Evolutionary conservation across 92 coral and sea anemone species (phyloP), one percentile per base, ranked within the genome.

Genomic region (Epizoanthus fatuus): DNA sequence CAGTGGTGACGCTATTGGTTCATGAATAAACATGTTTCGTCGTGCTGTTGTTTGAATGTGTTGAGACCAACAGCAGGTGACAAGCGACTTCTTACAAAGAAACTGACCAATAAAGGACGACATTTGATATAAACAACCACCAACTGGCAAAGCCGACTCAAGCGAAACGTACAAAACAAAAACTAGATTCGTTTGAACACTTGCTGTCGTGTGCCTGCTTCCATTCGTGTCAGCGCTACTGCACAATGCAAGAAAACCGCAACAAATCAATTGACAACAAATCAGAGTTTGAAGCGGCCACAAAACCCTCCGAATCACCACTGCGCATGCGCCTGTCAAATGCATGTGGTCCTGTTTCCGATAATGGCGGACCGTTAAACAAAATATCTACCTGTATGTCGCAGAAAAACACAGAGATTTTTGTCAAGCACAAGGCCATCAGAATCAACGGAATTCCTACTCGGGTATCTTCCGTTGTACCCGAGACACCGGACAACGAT

Each of bases 371-470:
- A 44, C 44, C 20, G 82, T 5, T 58, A 77, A 77, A 60, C 68
- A 7, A 39, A 17, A 17, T 20, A 9, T 42, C 17, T 60, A 25
- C 69, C 82, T 60, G 82, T 20, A 77, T 77, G 82, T 40, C 82
- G 55, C 42, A 77, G 14, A 60, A 60, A 20, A 59, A 20, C 51
- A 77, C 57, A 55, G 58, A 77, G 15, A 77, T 77, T 14, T 42
- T 40, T 35, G 82, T 77, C 20, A 77, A 77, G 29, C 85, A 83
- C 72, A 80, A 82, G 29, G 84, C 66, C 38, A n/a, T 38, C 32
- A 70, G 32, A 53, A 7, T 86, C 64, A 79, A 86, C 55, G 90
- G 90, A 15, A 69, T 86, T 3, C 80, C 90, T 9, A 78, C 90
- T 7, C 85, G 81, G 13, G 84, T 86, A 14, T 86, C 90, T 15